Conservation (phyloP, 2,888 invertebrate genomes). For the Idaea biselata region DNA sequence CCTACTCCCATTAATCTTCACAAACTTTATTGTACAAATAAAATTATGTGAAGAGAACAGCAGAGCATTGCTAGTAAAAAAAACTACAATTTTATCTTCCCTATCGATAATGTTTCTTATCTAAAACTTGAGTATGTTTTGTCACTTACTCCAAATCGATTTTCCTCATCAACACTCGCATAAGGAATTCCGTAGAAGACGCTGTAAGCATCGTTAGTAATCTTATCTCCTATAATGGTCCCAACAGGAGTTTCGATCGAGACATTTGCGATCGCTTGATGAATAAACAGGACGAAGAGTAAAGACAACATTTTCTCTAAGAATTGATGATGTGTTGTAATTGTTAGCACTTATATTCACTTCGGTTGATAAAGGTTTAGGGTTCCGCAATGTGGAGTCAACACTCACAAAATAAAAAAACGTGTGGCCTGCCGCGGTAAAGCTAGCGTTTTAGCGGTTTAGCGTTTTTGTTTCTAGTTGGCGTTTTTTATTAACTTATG, state of each 20-base stretch:
- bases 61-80: no score
- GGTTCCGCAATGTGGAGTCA: neutral
- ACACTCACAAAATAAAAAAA: neutral
- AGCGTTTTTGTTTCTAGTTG: no score
- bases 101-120: neutral
- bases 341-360: neutral
- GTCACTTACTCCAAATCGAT: slow-evolving; percentile 60
- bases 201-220: slow-evolving; percentile 40
- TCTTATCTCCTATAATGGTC: slow-evolving; percentile 38
- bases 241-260: slow-evolving; percentile 41
- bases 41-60: no score
- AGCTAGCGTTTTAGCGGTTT: no score
- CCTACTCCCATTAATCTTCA: no score
- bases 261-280: neutral
- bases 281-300: slow-evolving; percentile 1
- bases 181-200: slow-evolving; percentile 63
- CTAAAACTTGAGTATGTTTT: neutral
- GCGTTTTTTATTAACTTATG: no score
- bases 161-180: slow-evolving; percentile 46
- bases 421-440: no score
- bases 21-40: no score
- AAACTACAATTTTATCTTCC: no score
- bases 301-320: neutral
- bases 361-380: neutral
- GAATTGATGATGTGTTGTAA: neutral